These are phyloP conservation scores for Labroides dimidiatus DNA, from an alignment of 2,797 vertebrate genomes.

Conservation along the genomic window DNA sequence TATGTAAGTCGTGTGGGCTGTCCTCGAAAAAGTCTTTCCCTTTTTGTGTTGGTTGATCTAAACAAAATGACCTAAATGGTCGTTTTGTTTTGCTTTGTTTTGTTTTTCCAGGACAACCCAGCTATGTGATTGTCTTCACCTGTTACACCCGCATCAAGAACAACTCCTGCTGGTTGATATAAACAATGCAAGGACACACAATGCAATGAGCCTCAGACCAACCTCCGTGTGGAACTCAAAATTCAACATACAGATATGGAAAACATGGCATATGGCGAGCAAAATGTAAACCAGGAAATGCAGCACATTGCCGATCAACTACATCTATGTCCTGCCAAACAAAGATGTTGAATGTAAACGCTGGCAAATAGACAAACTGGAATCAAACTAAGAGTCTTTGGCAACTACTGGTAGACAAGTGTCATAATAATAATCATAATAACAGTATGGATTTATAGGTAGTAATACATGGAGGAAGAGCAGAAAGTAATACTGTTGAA, in stretches of 20 bases:
- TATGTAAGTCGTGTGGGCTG: constrained; percentile 65
- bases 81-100: not conserved
- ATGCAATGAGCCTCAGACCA: constrained; percentile 42
- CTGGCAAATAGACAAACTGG: constrained; percentile 31
- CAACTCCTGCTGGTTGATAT: constrained; percentile 36
- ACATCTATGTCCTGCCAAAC: constrained; percentile 46
- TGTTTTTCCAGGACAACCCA: constrained; percentile 60
- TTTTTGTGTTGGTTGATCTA: constrained; percentile 34
- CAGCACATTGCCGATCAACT: constrained; percentile 53
- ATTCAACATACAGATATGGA: constrained; percentile 69
- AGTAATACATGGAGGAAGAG: constrained; percentile 35
- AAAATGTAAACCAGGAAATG: constrained; percentile 67
- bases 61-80: not conserved
- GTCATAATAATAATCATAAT: constrained; percentile 40
- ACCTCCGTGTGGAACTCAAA: constrained; percentile 28
- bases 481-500: constrained; percentile 60
- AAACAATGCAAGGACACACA: constrained; percentile 38
- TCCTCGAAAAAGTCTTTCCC: constrained; percentile 64
- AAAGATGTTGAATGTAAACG: constrained; percentile 58
- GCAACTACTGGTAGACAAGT: constrained; percentile 68
- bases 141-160: constrained; percentile 67
- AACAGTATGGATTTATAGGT: constrained; percentile 27
- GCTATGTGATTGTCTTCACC: constrained; percentile 77
- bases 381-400: constrained; percentile 69
- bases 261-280: constrained; percentile 64